Percentiles rank a stretch among this genome's conserved stretches.
phyloP scores from a whole-genome alignment of 1,140 invertebrate species.

The Nasonia giraulti region DNA sequence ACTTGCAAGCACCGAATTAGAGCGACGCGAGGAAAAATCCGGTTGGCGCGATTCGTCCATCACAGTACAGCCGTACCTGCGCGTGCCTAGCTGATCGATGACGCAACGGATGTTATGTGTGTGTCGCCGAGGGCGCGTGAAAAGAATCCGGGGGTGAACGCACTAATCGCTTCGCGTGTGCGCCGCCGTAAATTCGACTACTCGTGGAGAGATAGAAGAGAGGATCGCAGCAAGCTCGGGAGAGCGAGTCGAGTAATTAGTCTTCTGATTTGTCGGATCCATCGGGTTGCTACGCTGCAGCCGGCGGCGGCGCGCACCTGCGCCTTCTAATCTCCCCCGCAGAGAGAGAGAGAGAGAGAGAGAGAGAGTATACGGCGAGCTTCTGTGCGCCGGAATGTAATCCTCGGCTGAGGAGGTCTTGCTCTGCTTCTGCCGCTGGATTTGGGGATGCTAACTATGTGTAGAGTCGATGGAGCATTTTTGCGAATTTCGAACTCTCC shows the following conservation, averaged over 20 bases:
- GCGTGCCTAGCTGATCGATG: too few relatives aligned
- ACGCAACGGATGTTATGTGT: neutral
- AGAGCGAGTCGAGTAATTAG: neutral
- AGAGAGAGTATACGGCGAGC: too few relatives aligned
- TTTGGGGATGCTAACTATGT: too few relatives aligned
- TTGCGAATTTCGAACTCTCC: neutral
- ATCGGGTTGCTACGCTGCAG: neutral
- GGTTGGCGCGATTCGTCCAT: too few relatives aligned
- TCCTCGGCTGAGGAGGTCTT: neutral
- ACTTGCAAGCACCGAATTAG: too few relatives aligned
- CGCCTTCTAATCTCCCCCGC: neutral
- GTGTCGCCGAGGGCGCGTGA: neutral
- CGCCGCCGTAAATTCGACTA: too few relatives aligned
- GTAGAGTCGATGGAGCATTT: too few relatives aligned
- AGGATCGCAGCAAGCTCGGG: neutral
- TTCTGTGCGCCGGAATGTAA: neutral
- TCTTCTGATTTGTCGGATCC: constrained; percentile 3
- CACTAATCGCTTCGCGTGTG: neutral
- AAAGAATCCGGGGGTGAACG: neutral
- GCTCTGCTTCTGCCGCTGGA: too few relatives aligned
- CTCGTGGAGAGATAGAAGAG: neutral
- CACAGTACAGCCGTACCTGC: too few relatives aligned
- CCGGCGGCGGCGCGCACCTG: neutral
- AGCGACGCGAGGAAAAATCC: too few relatives aligned
- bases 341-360: too few relatives aligned